These are phyloP conservation scores for Botia almorhae DNA, from an alignment of 2,797 vertebrate genomes.

Conservation along the genomic window DNA sequence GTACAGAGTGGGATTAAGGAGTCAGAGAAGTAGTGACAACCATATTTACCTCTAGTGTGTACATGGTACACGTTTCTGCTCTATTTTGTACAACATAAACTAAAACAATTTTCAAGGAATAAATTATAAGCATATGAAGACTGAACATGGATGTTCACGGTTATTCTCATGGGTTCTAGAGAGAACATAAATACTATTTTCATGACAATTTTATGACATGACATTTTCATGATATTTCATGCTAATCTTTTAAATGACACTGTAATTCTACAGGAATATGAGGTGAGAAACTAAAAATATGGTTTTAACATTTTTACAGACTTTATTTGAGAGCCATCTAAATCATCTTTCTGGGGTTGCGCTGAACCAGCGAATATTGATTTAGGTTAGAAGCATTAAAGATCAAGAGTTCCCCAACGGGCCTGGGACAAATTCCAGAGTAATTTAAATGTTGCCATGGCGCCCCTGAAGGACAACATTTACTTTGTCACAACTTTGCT, in stretches of 20 bases:
- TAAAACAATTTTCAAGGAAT: too few species aligned
- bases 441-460: slow-evolving; percentile 35
- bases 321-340: neutral
- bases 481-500: slow-evolving; percentile 21
- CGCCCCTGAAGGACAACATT: slow-evolving; percentile 9
- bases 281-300: neutral
- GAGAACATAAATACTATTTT: neutral
- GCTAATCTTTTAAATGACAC: neutral
- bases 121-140: neutral
- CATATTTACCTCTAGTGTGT: neutral
- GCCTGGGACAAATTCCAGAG: slow-evolving; percentile 22
- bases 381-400: slow-evolving; percentile 32
- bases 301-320: slow-evolving; percentile 12
- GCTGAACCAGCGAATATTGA: slow-evolving; percentile 26
- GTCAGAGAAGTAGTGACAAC: neutral
- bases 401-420: slow-evolving; percentile 37
- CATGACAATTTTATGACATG: neutral
- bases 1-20: slow-evolving; percentile 1
- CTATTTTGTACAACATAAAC: too few species aligned
- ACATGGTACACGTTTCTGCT: too few species aligned
- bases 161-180: neutral
- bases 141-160: neutral
- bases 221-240: neutral
- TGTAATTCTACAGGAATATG: slow-evolving; percentile 5
- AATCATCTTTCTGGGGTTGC: slow-evolving; percentile 20